Base-by-base conservation (phyloP, 2,113 vertebrate species). In the Colaptes auratus region DNA sequence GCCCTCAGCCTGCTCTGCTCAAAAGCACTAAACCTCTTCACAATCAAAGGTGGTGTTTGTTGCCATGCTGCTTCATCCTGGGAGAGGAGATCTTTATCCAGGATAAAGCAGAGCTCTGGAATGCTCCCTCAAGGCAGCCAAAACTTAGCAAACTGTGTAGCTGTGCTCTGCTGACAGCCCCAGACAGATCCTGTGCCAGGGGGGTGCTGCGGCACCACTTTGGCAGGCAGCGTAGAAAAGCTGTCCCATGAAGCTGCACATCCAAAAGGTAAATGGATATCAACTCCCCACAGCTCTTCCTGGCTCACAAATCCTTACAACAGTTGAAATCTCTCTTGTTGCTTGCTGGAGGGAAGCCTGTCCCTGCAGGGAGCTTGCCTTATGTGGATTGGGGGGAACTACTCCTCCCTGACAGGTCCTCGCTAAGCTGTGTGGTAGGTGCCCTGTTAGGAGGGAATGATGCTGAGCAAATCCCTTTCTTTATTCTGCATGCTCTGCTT, bases 351-450 rank as follows among this genome's bases (percentile, higher is more conserved):
- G 36, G 20, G 15, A 14, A 33, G 10, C 12, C 6, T 60, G 5
- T 13, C 4, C 25, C 36, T 30, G 12, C 2, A 4, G 27, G 30
- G 33, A 50, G 5, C 23, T 61, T 31, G 16, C 30, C 21, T 21
- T 55, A 16, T 3, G 15, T 44, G 18, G 25, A 9, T 3, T 56
- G 30, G 31, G n/a, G n/a, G 35, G 33, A 60, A 20, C 0, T 1
- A 7, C 12, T 74, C 12, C 28, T 63, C 12, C 25, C 27, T 6
- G 31, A 61, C 52, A 33, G 3, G 7, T 35, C 27, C 5, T 55
- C 17, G 17, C 16, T 16, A 9, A 74, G 31, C 16, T 16, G 3
- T 8, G 6, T 5, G 14, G 15, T 39, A 20, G 11, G 11, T 39
- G 30, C 24, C 17, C 9, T 59, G 10, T 18, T 39, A 46, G 42